Conservation (phyloP, 1,140 invertebrate genomes). For the Bombyx mori region ASM3026992v2 NC_085115.1:15160501-15161000, state of each 20-base stretch:
- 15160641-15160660: conserved; percentile 69
- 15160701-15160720: conserved; percentile 18
- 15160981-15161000: too few species aligned
- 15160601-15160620: conserved; percentile 72
- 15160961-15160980: too few species aligned
- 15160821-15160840: too few species aligned
- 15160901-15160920: too few species aligned
- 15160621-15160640: conserved; percentile 69
- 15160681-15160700: conserved; percentile 59
- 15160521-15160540: conserved; percentile 78
- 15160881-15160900: too few species aligned
- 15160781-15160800: too few species aligned
- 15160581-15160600: conserved; percentile 76
- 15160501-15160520: conserved; percentile 80
- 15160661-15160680: conserved; percentile 67
- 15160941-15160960: conserved; percentile 4
- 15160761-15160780: too few species aligned
- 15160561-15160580: conserved; percentile 63
- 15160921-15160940: conserved; percentile 2
- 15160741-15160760: too few species aligned
- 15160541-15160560: conserved; percentile 39
- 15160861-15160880: too few species aligned
- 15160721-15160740: neutral
- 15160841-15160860: too few species aligned
- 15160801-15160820: too few species aligned